These are phyloP conservation scores for Rhagologus leucostigma DNA, from an alignment of 2,113 vertebrate genomes.

Conservation along the genomic window DNA sequence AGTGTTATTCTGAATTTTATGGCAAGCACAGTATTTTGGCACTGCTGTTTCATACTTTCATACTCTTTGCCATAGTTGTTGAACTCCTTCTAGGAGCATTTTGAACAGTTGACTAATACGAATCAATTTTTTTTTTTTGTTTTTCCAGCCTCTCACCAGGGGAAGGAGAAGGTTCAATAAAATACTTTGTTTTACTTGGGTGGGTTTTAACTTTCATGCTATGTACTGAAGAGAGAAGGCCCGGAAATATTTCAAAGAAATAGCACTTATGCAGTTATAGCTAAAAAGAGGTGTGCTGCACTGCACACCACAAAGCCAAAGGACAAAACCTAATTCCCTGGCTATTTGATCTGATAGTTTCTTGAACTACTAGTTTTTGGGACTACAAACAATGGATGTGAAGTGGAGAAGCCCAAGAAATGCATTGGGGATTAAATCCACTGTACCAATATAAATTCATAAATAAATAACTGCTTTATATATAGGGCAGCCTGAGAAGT, in stretches of 20 bases:
- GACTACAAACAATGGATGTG: neutral
- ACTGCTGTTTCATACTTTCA: neutral
- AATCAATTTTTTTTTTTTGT: neutral
- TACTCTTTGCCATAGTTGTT: neutral
- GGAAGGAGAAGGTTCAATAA: neutral
- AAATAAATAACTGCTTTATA: neutral
- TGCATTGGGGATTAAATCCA: neutral
- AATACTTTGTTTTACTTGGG: neutral
- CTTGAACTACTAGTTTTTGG: neutral
- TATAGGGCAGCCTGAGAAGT: neutral
- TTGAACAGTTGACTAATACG: neutral
- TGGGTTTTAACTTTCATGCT: neutral
- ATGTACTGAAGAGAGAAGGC: neutral
- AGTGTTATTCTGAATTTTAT: neutral
- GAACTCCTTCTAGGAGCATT: neutral
- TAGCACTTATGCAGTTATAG: neutral
- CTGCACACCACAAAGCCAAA: neutral
- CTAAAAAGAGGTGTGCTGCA: neutral
- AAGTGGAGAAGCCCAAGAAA: neutral
- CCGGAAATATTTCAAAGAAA: neutral
- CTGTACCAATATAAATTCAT: neutral
- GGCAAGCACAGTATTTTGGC: neutral
- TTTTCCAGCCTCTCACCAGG: neutral
- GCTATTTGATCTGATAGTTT: neutral
- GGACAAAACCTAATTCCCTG: neutral